Percentiles rank a stretch among this genome's conserved stretches.
Conservation (phyloP, 2,113 vertebrate genomes). For the Nannobrachium achirus region DNA sequence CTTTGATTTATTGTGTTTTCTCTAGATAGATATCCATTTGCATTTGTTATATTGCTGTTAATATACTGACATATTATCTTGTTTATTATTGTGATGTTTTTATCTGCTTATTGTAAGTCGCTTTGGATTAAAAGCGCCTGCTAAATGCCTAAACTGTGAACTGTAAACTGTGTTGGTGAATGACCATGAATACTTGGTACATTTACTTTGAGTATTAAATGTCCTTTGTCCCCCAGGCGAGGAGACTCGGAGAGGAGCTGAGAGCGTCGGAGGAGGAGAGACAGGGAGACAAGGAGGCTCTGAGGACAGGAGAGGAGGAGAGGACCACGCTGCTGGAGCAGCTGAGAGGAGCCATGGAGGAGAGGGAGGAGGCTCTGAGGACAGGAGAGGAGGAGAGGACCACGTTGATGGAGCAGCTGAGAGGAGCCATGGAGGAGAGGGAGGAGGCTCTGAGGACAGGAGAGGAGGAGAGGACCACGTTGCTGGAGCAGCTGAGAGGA, state of each 20-base stretch:
- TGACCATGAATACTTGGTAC: too few relatives aligned
- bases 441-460: slow-evolving; percentile 12
- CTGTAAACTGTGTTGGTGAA: too few relatives aligned
- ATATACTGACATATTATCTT: too few relatives aligned
- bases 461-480: slow-evolving; percentile 16
- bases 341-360: slow-evolving; percentile 27
- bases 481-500: slow-evolving; percentile 24
- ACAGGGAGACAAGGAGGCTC: slow-evolving; percentile 18
- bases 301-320: slow-evolving; percentile 20
- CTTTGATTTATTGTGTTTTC: too few relatives aligned
- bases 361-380: slow-evolving; percentile 12
- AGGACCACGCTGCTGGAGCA: slow-evolving; percentile 17
- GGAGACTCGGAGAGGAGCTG: slow-evolving; percentile 23
- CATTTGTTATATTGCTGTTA: too few relatives aligned
- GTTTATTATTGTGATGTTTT: too few relatives aligned
- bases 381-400: slow-evolving; percentile 28
- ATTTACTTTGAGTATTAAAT: too few relatives aligned
- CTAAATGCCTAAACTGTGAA: too few relatives aligned
- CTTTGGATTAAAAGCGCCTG: too few relatives aligned
- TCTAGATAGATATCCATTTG: too few relatives aligned
- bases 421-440: slow-evolving; percentile 23
- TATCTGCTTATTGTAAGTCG: too few relatives aligned
- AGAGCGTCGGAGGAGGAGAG: slow-evolving; percentile 32
- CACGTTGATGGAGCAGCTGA: slow-evolving; percentile 19
- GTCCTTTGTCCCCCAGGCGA: background rate